Evolutionary conservation across 2,888 invertebrate species (phyloP), one percentile per base, ranked within the genome.

Genomic region (Limnephilus marmoratus): DNA sequence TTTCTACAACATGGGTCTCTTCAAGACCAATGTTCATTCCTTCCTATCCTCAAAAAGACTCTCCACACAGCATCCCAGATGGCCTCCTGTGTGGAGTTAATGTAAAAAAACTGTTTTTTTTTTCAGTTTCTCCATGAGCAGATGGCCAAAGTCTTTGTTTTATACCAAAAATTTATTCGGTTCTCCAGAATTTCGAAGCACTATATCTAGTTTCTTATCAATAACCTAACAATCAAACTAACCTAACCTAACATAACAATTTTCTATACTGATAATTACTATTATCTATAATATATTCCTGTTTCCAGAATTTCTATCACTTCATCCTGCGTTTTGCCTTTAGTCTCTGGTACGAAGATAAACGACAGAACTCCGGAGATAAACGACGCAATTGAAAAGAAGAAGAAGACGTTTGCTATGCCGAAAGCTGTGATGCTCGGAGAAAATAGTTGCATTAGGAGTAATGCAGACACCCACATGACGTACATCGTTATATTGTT

Each of bases 341-440:
- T 96, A 0, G 96, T 96, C 94, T 96, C 96, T 0, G 96, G 96
- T 0, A 96, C 94, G 3, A 95, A 94, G 24, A 95, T 94, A 81
- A 94, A 94, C 0, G 95, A 94, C n/a, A 95, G 93, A 0, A 95
- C 80, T 0, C 94, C 94, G 7, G 96, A 95, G 0, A 94, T 9
- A 0, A 95, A 53, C 18, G 95, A 95, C 34, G 95, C 94, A 0
- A 93, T 68, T 0, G 95, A 95, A 92, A 96, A 96, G 7, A 95
- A 90, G 94, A 95, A 96, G 94, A 96, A 96, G 0, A 95, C 94
- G 0, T 95, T 95, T 85, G 95, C 94, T 37, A 95, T 94, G 0
- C 95, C 95, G 2, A 96, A 92, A 4, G 94, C 83, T 5, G 94
- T 93, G 7, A 94, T 94, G 94, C 96, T 94, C 92, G 94, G 94